Percentiles rank a stretch among this genome's conserved stretches.
phyloP scores from a whole-genome alignment of 2,797 vertebrate species.

The Stomatorhinus walkeri region DNA sequence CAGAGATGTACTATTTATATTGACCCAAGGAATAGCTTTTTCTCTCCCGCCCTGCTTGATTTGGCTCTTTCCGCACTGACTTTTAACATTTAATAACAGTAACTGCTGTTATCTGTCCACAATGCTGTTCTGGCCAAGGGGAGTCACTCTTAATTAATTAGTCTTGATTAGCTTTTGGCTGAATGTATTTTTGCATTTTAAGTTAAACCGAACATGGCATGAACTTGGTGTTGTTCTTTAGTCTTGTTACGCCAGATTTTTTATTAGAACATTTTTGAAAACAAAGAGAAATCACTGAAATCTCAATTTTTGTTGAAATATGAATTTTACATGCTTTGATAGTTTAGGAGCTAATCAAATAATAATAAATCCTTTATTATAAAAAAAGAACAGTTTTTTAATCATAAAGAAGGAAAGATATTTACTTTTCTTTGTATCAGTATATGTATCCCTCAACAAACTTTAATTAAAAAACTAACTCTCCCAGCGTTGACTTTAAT shows the following conservation, averaged over 20 bases:
- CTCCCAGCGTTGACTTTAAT: slow-evolving; percentile 1
- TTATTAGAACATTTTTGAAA: neutral
- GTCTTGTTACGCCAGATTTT: neutral
- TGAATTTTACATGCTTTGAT: neutral
- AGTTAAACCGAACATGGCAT: neutral
- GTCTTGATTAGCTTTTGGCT: neutral
- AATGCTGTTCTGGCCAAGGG: neutral
- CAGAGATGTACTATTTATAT: neutral
- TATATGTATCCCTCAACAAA: neutral
- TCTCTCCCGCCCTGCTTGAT: neutral
- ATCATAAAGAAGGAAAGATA: neutral
- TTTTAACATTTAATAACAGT: neutral
- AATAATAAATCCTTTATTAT: neutral
- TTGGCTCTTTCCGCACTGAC: neutral
- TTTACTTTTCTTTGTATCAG: neutral
- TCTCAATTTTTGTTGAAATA: neutral
- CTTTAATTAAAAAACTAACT: neutral
- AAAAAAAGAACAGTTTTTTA: neutral
- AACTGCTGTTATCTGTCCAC: slow-evolving; percentile 3
- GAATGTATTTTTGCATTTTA: neutral
- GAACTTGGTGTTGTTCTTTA: neutral
- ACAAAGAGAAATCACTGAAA: neutral
- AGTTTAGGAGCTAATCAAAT: neutral
- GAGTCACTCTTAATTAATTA: neutral
- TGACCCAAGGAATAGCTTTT: neutral